phyloP scores from a whole-genome alignment of 1,140 invertebrate species.

The Drosophila paulistorum region DNA sequence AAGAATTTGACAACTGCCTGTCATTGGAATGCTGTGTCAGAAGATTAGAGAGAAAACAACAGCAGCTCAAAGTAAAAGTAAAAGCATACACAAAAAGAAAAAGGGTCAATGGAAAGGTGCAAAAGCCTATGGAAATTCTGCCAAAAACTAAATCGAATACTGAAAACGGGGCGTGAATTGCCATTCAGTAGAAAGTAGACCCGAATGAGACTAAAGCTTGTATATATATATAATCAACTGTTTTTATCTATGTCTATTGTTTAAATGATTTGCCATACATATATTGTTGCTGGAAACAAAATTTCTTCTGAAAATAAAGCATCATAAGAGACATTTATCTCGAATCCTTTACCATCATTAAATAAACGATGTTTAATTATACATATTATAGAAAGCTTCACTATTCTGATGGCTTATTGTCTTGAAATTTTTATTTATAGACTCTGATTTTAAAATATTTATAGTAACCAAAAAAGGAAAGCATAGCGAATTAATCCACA shows the following conservation, averaged over 20 bases:
- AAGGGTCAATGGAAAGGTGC: constrained; percentile 19
- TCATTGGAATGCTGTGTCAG: constrained; percentile 26
- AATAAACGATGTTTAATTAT: too few relatives aligned
- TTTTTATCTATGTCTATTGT: not conserved
- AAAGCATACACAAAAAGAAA: constrained; percentile 37
- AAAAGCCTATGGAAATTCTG: not conserved
- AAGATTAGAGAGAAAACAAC: constrained; percentile 35
- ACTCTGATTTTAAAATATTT: too few relatives aligned
- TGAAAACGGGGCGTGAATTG: not conserved
- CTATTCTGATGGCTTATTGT: too few relatives aligned
- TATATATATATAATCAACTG: not conserved
- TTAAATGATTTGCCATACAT: too few relatives aligned
- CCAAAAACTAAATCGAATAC: not conserved
- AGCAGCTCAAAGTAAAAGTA: constrained; percentile 49
- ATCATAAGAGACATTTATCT: too few relatives aligned
- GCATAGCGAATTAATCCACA: too few relatives aligned
- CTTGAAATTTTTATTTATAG: too few relatives aligned
- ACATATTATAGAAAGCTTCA: too few relatives aligned
- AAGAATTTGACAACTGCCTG: constrained; percentile 51
- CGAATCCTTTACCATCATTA: too few relatives aligned
- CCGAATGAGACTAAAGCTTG: not conserved
- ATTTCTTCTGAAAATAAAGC: too few relatives aligned
- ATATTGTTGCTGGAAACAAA: too few relatives aligned
- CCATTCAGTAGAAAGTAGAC: not conserved
- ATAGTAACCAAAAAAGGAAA: too few relatives aligned